phyloP scores from a whole-genome alignment of 2,888 invertebrate species.

The Dilophus febrilis region DNA sequence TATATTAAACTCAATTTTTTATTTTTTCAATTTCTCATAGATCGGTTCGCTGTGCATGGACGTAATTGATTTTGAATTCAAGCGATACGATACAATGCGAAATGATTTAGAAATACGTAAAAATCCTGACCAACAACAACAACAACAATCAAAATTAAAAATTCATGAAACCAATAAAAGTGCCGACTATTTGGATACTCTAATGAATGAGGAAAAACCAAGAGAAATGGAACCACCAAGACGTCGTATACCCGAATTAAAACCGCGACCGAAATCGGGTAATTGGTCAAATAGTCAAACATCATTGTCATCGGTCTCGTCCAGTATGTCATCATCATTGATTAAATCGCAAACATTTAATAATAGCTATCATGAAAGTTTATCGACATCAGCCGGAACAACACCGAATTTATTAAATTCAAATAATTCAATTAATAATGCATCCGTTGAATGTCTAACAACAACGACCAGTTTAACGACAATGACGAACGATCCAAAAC shows the following conservation, averaged over 20 bases:
- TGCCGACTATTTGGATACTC: slow-evolving; percentile 25
- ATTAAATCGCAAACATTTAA: slow-evolving; percentile 43
- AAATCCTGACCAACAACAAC: slow-evolving; percentile 22
- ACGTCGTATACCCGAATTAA: slow-evolving; percentile 54
- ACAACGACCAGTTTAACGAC: slow-evolving; percentile 20
- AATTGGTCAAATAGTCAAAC: slow-evolving; percentile 36
- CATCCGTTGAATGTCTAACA: slow-evolving; percentile 2
- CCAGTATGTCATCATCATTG: slow-evolving; percentile 33
- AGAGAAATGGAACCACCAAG: slow-evolving; percentile 44
- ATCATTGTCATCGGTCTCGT: too few species aligned
- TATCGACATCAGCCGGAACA: slow-evolving; percentile 28
- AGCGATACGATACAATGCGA: slow-evolving; percentile 86
- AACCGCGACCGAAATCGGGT: slow-evolving; percentile 57
- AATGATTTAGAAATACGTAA: slow-evolving; percentile 46
- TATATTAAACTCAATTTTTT: too few species aligned
- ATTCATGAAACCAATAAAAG: slow-evolving; percentile 11
- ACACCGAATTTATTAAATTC: background rate
- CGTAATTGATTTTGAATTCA: slow-evolving; percentile 86
- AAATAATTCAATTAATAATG: slow-evolving; percentile 7
- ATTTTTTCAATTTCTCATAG: slow-evolving; percentile 27
- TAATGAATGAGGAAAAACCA: slow-evolving; percentile 31
- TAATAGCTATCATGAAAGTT: slow-evolving; percentile 51
- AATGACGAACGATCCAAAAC: slow-evolving; percentile 29
- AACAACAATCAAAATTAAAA: slow-evolving; percentile 16
- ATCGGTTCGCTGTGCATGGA: slow-evolving; percentile 95